A percentile compares a stretch with the other conserved stretches of the same genome.
Conservation (phyloP, 2,797 vertebrate genomes). For the Propithecus perrieri region DNA sequence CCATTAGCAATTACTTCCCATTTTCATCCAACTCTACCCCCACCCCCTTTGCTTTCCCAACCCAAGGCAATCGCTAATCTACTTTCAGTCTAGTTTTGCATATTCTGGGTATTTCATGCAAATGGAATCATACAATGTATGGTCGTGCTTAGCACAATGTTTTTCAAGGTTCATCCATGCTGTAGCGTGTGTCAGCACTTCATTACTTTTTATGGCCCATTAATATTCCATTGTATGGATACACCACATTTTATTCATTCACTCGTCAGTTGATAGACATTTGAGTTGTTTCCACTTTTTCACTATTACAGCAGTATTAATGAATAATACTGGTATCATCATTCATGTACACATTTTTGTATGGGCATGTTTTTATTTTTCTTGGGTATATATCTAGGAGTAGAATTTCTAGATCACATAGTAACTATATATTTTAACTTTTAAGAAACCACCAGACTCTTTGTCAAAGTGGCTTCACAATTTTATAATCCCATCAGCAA, state of each 20-base stretch:
- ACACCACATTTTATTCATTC: no score
- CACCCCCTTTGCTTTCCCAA: not conserved
- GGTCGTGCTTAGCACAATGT: not conserved
- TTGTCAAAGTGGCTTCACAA: not conserved
- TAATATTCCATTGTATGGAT: no score
- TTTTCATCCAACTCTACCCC: not conserved
- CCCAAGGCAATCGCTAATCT: not conserved
- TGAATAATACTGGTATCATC: not conserved
- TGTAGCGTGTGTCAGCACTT: no score
- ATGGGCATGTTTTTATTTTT: not conserved
- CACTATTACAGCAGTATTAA: not conserved
- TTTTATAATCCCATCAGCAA: not conserved
- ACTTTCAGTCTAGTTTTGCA: not conserved
- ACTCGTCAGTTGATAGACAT: not conserved
- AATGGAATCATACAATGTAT: not conserved
- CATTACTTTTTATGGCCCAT: no score
- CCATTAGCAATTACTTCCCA: not conserved
- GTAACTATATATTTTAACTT: not conserved
- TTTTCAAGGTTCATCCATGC: not conserved
- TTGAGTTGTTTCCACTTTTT: not conserved
- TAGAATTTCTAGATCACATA: not conserved
- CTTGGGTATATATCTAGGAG: not conserved
- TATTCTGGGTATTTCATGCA: not conserved
- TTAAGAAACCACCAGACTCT: not conserved
- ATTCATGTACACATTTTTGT: not conserved